Evolutionary conservation across 2,113 vertebrate species (phyloP), one percentile per base, ranked within the genome.

Genomic region (Equus przewalskii): DNA sequence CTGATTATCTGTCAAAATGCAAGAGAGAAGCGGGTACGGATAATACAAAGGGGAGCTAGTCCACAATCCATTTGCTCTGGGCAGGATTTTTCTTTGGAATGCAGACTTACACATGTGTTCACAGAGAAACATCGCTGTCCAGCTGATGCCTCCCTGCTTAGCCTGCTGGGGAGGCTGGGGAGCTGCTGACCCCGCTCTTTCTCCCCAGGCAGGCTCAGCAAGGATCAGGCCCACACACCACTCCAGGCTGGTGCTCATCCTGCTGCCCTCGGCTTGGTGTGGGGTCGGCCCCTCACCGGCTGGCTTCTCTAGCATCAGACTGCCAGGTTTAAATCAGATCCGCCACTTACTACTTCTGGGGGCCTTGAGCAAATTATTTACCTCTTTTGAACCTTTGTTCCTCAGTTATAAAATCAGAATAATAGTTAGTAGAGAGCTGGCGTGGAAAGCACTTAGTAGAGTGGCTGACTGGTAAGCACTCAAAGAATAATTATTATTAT

Each of bases 381-480:
- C 82, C 62, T 81, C 84, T 89, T 85, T 33, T 89, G 82, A 60
- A 69, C 67, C 79, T 96, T 96, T 94, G 58, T 96, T 95, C 92
- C 83, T 97, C n/a, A 6, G 18, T 86, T 79, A 5, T 72, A 33
- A 91, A 91, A 75, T 89, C 78, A 89, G 85, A 97, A 93, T 89
- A 89, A 78, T 49, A 60, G 82, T 51, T 49, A 60, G 82, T 51
- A 54, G 95, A 89, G 62, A 94, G 83, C 96, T 87, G 75, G 22
- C 46, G 49, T 49, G 10, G 46, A 80, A 81, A 92, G 70, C 86
- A 84, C 75, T 96, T 80, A 85, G 80, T 84, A 46, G 60, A 89
- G 41, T 49, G 33, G 76, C 89, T 76, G 75, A n/a, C 75, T 49
- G 65, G 54, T 78, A 56, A 54, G 4, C 90, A 56, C 75, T 87